Evolutionary conservation across 37 sponge, comb jelly and placozoan genomes (phyloP).

Genomic region (Theonella swinhoei): DNA sequence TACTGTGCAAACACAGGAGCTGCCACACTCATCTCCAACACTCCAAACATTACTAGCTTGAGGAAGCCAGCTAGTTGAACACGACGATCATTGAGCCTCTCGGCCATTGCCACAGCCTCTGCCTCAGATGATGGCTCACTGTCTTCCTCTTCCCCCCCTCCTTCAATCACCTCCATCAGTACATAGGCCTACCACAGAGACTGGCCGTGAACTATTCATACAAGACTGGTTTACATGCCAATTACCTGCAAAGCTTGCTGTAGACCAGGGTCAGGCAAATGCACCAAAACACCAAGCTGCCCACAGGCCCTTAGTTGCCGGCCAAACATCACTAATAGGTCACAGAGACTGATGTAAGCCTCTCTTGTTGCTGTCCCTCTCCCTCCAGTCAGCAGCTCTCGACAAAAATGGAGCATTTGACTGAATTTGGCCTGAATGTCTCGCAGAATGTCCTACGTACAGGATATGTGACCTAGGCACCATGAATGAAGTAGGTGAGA

Average conservation of each 20-base stretch:
- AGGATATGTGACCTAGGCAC: background rate
- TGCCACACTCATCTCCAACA: constrained; percentile 69
- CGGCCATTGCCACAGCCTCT: constrained; percentile 70
- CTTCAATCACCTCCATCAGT: constrained; percentile 55
- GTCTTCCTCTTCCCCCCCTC: constrained; percentile 45
- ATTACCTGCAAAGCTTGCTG: constrained; percentile 40
- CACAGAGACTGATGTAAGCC: constrained; percentile 70
- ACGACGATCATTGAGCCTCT: constrained; percentile 76
- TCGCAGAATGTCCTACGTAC: background rate
- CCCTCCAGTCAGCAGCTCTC: constrained; percentile 69
- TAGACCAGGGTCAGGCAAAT: constrained; percentile 35
- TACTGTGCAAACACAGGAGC: constrained; percentile 88
- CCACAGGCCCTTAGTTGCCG: constrained; percentile 54
- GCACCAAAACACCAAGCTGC: constrained; percentile 47
- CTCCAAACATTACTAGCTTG: constrained; percentile 74
- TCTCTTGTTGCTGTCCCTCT: constrained; percentile 55
- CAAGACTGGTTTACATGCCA: background rate
- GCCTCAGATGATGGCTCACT: constrained; percentile 60
- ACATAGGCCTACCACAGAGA: constrained; percentile 70
- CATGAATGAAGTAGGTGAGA: background rate
- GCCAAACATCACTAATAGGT: constrained; percentile 78
- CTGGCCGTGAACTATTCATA: background rate
- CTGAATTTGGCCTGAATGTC: constrained; percentile 1
- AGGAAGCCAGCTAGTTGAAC: constrained; percentile 80
- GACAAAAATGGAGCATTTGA: constrained; percentile 55